Conservation (phyloP, 92 coral and sea anemone genomes). For the Bergia puertoricense region DNA sequence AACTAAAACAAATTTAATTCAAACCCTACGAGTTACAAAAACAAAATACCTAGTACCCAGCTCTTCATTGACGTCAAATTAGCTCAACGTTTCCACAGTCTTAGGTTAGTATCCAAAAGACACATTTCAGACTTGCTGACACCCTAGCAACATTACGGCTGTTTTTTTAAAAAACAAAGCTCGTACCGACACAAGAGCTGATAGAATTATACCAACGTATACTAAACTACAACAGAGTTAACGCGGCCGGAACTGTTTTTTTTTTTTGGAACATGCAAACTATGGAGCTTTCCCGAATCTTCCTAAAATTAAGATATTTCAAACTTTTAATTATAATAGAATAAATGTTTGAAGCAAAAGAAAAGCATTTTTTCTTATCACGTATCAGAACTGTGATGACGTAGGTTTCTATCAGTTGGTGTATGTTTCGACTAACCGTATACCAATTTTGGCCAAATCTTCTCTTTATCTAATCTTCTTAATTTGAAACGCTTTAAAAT, state of each 20-base stretch:
- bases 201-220: too few species aligned
- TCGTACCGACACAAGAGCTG: too few species aligned
- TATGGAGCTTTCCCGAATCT: not conserved
- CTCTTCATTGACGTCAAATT: conserved; percentile 1
- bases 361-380: not conserved
- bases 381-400: not conserved
- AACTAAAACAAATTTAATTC: not conserved
- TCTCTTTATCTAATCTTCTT: not conserved
- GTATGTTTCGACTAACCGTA: not conserved
- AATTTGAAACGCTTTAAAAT: not conserved
- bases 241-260: not conserved
- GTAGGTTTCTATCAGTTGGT: not conserved
- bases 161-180: too few species aligned
- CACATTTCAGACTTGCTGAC: not conserved
- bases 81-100: not conserved
- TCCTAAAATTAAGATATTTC: not conserved
- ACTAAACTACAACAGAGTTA: too few species aligned
- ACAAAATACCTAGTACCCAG: not conserved
- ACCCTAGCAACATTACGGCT: too few species aligned
- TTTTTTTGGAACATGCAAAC: not conserved
- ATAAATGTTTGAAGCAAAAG: too few species aligned
- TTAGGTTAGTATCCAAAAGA: not conserved
- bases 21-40: not conserved
- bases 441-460: not conserved
- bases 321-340: not conserved